Percentiles rank a stretch among this genome's conserved stretches.
These are phyloP conservation scores for Hypanus sabinus DNA, from an alignment of 2,113 vertebrate species.

Conservation along the genomic window DNA sequence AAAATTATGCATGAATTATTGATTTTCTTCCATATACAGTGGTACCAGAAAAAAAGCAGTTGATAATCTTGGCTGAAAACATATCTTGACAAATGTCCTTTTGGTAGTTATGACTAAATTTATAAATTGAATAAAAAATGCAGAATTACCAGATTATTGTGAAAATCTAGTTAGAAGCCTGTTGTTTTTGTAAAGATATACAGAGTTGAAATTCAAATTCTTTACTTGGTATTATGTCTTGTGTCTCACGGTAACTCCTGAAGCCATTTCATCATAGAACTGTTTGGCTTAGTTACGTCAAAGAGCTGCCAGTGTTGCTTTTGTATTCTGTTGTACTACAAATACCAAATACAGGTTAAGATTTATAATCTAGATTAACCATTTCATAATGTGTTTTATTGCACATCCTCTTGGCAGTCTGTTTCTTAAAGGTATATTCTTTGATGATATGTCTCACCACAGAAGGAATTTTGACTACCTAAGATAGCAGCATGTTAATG, in stretches of 20 bases:
- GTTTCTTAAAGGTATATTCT: neutral
- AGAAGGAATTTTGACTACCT: neutral
- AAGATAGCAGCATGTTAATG: neutral
- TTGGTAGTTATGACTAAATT: neutral
- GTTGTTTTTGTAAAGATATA: neutral
- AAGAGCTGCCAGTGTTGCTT: neutral
- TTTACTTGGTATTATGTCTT: neutral
- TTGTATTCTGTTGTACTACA: neutral
- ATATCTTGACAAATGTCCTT: neutral
- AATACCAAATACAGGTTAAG: neutral
- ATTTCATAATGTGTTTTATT: neutral
- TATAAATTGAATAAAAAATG: neutral
- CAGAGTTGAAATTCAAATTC: neutral
- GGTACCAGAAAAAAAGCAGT: conserved; percentile 25
- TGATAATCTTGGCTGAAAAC: neutral
- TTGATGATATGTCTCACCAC: neutral
- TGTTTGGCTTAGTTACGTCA: neutral
- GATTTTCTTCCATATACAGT: conserved; percentile 10
- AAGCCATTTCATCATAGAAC: conserved; percentile 15
- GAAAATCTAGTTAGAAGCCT: neutral
- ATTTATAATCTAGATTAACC: neutral
- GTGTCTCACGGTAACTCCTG: neutral
- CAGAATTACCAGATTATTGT: neutral
- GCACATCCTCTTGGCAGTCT: neutral
- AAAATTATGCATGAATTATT: neutral